Conservation (phyloP, 2,888 invertebrate species). For the Trissonchulus latispiculum region DNA sequence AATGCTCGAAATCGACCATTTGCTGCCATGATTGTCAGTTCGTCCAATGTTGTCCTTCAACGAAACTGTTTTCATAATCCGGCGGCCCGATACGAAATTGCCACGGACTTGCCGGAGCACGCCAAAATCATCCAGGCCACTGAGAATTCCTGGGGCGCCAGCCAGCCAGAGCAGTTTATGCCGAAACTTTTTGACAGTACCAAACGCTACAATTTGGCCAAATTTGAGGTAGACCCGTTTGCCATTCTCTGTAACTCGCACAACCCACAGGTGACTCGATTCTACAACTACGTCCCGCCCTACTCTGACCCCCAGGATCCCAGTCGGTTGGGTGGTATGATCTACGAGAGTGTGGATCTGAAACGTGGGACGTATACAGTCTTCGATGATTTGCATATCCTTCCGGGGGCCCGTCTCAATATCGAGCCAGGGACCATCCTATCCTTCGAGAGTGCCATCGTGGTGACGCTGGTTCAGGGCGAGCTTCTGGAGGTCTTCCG, state of each 20-base stretch:
- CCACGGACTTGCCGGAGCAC: slow-evolving; percentile 86
- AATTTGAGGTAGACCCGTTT: slow-evolving; percentile 76
- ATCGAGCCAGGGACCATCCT: slow-evolving; percentile 77
- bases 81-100: slow-evolving; percentile 81
- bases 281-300: slow-evolving; percentile 35
- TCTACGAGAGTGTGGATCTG: slow-evolving; percentile 64
- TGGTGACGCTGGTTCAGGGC: slow-evolving; percentile 93
- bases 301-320: slow-evolving; percentile 39
- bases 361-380: slow-evolving; percentile 70
- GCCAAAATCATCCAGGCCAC: slow-evolving; percentile 85
- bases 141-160: slow-evolving; percentile 75
- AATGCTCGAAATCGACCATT: slow-evolving; percentile 83
- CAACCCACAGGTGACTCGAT: slow-evolving; percentile 60
- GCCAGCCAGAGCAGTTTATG: slow-evolving; percentile 36
- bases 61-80: slow-evolving; percentile 82
- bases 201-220: slow-evolving; percentile 22
- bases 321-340: slow-evolving; percentile 68
- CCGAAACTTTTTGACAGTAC: slow-evolving; percentile 49
- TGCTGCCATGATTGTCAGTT: slow-evolving; percentile 75
- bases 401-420: slow-evolving; percentile 80
- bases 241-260: slow-evolving; percentile 78
- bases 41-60: slow-evolving; percentile 73
- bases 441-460: slow-evolving; percentile 74
- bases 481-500: slow-evolving; percentile 57
- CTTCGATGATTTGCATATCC: slow-evolving; percentile 79